Evolutionary conservation across 2,888 invertebrate species (phyloP).

Genomic region (Hyposoter dolosus): DNA sequence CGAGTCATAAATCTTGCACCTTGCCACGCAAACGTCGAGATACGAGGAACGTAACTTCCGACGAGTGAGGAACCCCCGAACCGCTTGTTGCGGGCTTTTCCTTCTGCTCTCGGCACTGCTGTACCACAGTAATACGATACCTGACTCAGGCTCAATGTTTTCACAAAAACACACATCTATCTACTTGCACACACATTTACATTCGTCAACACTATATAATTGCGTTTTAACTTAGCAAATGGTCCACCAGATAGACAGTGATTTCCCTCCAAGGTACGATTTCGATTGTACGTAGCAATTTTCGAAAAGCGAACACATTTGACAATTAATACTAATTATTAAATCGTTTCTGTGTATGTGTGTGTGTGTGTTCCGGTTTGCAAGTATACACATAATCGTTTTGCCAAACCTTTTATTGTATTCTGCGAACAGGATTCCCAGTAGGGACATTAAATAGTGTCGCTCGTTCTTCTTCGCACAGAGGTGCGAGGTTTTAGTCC

Average conservation of each 20-base stretch:
- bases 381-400: not conserved
- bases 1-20: conserved; percentile 81
- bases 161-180: not conserved
- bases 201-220: conserved; percentile 7
- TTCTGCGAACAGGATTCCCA: conserved; percentile 58
- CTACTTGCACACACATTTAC: not conserved
- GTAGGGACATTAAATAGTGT: conserved; percentile 48
- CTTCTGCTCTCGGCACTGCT: conserved; percentile 47
- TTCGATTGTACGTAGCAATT: not conserved
- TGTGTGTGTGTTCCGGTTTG: not conserved
- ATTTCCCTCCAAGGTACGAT: not conserved
- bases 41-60: conserved; percentile 77
- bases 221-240: conserved; percentile 22
- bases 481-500: not conserved
- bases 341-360: not conserved
- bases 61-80: conserved; percentile 61
- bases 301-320: not conserved
- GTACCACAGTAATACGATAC: conserved; percentile 23
- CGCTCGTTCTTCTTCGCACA: not conserved
- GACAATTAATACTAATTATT: not conserved
- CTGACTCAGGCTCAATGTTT: conserved; percentile 50
- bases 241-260: not conserved
- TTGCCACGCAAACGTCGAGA: conserved; percentile 80
- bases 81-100: conserved; percentile 60
- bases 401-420: conserved; percentile 55